Evolutionary conservation across 2,113 vertebrate species (phyloP).

Genomic region (Microtus oregoni): DNA sequence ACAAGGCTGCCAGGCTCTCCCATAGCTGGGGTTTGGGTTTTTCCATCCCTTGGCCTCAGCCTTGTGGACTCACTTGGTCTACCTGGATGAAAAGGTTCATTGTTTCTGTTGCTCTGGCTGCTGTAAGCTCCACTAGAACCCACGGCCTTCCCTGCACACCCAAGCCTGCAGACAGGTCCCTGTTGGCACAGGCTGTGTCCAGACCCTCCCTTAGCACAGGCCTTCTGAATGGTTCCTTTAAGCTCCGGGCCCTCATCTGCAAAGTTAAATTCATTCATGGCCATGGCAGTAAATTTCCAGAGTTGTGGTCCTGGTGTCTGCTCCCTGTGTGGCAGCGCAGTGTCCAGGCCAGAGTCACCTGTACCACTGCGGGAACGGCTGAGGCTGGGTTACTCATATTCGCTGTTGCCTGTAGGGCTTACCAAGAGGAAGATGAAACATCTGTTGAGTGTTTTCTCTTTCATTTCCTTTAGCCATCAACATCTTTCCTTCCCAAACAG

Average conservation of each 20-base stretch:
- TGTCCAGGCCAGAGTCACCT: background rate
- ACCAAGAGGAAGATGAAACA: background rate
- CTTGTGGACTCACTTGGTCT: background rate
- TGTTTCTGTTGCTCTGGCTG: background rate
- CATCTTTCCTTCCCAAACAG: background rate
- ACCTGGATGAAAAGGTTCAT: background rate
- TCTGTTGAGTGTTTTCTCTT: background rate
- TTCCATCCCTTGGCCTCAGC: background rate
- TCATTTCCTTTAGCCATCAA: background rate
- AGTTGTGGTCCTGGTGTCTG: fast-evolving
- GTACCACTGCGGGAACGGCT: fast-evolving
- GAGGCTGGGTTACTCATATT: background rate
- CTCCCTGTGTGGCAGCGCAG: background rate
- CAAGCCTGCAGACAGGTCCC: background rate
- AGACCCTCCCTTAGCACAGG: background rate
- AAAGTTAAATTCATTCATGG: background rate
- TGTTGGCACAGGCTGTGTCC: background rate
- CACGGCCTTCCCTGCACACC: background rate
- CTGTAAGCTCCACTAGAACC: no score
- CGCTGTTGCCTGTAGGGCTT: background rate
- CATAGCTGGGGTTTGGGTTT: background rate
- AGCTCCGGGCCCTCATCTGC: conserved; percentile 20
- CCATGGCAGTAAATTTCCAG: conserved; percentile 62
- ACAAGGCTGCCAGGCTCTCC: no score
- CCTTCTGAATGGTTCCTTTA: conserved; percentile 61